phyloP scores from a whole-genome alignment of 2,113 vertebrate genomes.

The Hydropotes inermis region DNA sequence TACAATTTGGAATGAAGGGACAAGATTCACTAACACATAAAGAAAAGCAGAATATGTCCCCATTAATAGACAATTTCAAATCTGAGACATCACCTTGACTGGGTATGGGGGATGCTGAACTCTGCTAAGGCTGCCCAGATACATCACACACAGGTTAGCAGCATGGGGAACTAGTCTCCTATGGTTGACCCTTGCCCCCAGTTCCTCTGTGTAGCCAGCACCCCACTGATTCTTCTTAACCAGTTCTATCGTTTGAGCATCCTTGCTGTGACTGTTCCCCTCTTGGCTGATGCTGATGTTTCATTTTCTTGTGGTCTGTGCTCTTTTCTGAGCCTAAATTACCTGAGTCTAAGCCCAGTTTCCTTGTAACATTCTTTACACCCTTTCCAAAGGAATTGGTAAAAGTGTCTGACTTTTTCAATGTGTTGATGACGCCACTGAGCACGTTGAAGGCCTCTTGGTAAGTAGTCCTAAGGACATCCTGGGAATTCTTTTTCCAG shows the following conservation, averaged over 20 bases:
- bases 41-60: background rate
- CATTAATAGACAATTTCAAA: background rate
- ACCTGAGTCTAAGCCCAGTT: background rate
- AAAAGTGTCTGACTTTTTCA: background rate
- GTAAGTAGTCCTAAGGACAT: background rate
- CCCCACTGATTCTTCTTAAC: background rate
- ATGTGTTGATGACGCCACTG: background rate
- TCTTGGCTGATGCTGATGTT: background rate
- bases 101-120: background rate
- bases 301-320: background rate
- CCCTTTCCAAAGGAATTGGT: background rate
- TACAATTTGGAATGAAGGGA: background rate
- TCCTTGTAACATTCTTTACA: background rate
- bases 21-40: background rate
- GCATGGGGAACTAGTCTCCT: background rate
- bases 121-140: background rate
- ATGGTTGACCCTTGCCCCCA: background rate
- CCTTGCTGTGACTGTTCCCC: background rate
- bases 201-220: background rate
- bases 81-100: background rate
- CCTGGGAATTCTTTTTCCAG: background rate
- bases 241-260: background rate
- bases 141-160: background rate
- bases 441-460: background rate
- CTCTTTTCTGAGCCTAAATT: background rate